Base-by-base conservation (phyloP, 2,888 invertebrate species). In the Nematopogon swammerdamellus region DNA sequence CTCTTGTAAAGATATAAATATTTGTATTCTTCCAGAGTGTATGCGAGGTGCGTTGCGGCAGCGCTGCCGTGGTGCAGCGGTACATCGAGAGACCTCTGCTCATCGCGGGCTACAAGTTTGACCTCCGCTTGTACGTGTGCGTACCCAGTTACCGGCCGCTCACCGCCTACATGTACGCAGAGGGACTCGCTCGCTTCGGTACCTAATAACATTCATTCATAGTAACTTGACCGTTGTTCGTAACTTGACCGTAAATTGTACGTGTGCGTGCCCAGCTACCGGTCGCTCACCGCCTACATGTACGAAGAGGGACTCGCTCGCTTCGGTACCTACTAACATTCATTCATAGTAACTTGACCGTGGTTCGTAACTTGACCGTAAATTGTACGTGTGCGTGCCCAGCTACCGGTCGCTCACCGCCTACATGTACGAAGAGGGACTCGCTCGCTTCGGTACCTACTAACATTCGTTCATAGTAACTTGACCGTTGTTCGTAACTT, bases 31-130 rank as follows among this genome's bases (percentile, higher is more conserved):
- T n/a, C n/a, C 72, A 90, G 90, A 86, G 87, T 65, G 72, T 90
- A 18, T 88, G 89, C 55, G 89, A 89, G 55, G 80, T 91, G 62
- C 86, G 85, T 10, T 92, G 92, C 65, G 89, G 91, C 55, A 85
- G 85, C 50, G 86, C 87, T 49, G 88, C 91, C 2, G 88, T 93
- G 36, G 91, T 92, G 5, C 92, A 92, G 67, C 80, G 86, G 54
- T 92, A 92, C 68, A 88, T 92, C 17, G 87, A 88, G 61, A 84
- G 87, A 56, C 91, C 91, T 0, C 72, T 89, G 49, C 77, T 91
- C 14, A 87, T 95, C 55, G 94, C 92, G 1, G 93, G 92, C 2
- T 92, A 94, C 75, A 96, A 96, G 73, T 96, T 95, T 73, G 96
- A 96, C 72, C 81, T 96, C 36, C 82, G 96, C 20, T 73, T 96